Percentiles rank a stretch among this genome's conserved stretches.
Evolutionary conservation across 2,113 vertebrate species (phyloP).

Genomic region (Corydoras sp.): DNA sequence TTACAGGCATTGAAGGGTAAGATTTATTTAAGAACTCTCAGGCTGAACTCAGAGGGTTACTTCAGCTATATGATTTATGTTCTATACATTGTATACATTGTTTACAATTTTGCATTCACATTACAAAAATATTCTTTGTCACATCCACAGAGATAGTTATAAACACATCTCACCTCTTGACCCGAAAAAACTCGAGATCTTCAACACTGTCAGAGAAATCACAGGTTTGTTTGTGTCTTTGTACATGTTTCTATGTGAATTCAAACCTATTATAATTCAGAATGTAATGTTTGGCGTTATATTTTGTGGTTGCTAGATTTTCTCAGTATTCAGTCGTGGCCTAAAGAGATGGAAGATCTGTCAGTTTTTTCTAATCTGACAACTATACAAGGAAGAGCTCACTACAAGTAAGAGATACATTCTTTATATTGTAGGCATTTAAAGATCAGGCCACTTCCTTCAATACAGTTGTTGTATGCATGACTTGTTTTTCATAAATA

Average conservation of each 20-base stretch:
- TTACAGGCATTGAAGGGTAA: constrained; percentile 85
- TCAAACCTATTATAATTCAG: no score
- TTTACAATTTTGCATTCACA: no score
- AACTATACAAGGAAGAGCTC: constrained; percentile 81
- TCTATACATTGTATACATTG: no score
- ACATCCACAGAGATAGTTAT: constrained; percentile 65
- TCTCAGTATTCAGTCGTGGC: constrained; percentile 89
- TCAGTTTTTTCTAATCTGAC: constrained; percentile 90
- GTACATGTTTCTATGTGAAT: not conserved
- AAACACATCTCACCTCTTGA: constrained; percentile 69
- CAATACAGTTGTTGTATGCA: no score
- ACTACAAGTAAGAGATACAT: constrained; percentile 72
- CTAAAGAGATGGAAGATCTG: constrained; percentile 80
- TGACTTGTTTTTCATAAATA: no score
- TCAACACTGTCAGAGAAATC: constrained; percentile 83
- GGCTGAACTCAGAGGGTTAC: no score
- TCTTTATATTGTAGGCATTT: no score
- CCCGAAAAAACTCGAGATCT: constrained; percentile 84
- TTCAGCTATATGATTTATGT: no score
- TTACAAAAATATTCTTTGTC: not conserved
- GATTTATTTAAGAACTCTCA: constrained; percentile 21
- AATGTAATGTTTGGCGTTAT: no score
- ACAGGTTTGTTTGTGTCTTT: constrained; percentile 66
- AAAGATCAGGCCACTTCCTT: no score
- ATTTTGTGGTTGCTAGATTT: constrained; percentile 63